A percentile compares a stretch with the other conserved stretches of the same genome.
Evolutionary conservation across 2,888 invertebrate genomes (phyloP).

Genomic region (Meiosimyza decipiens): DNA sequence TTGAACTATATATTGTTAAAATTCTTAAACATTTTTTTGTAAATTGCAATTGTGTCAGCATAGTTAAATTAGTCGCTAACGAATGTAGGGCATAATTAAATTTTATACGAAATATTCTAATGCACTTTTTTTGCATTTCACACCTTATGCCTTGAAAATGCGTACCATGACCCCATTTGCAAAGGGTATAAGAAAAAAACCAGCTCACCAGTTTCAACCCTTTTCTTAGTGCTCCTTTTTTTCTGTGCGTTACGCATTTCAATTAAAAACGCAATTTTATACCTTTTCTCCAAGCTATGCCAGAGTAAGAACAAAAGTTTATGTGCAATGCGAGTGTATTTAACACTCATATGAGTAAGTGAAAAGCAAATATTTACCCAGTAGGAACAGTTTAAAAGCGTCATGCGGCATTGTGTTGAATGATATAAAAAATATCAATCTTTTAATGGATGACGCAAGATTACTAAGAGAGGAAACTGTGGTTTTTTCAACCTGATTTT

Average conservation of each 20-base stretch:
- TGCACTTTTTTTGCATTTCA: conserved; percentile 34
- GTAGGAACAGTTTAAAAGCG: too few relatives aligned
- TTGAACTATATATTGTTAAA: too few relatives aligned
- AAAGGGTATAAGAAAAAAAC: conserved; percentile 13
- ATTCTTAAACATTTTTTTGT: too few relatives aligned
- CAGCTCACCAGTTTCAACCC: conserved; percentile 24
- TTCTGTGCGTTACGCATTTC: conserved; percentile 32
- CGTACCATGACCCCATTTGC: conserved; percentile 28
- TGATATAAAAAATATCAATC: too few relatives aligned
- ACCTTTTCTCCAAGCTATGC: conserved; percentile 17
- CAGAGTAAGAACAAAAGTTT: not conserved
- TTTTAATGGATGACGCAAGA: too few relatives aligned
- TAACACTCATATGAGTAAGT: conserved; percentile 2
- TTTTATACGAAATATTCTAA: not conserved
- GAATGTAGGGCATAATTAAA: not conserved
- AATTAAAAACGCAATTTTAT: conserved; percentile 32
- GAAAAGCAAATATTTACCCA: not conserved
- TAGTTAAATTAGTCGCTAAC: too few relatives aligned
- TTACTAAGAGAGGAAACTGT: too few relatives aligned
- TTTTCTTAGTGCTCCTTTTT: conserved; percentile 3
- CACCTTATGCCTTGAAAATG: conserved; percentile 29
- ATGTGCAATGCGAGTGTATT: not conserved
- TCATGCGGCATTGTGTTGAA: too few relatives aligned
- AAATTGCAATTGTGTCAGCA: too few relatives aligned
- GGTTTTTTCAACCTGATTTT: too few relatives aligned